Evolutionary conservation across 2,888 invertebrate genomes (phyloP).

Genomic region (Lordiphosa fenestrarum): DNA sequence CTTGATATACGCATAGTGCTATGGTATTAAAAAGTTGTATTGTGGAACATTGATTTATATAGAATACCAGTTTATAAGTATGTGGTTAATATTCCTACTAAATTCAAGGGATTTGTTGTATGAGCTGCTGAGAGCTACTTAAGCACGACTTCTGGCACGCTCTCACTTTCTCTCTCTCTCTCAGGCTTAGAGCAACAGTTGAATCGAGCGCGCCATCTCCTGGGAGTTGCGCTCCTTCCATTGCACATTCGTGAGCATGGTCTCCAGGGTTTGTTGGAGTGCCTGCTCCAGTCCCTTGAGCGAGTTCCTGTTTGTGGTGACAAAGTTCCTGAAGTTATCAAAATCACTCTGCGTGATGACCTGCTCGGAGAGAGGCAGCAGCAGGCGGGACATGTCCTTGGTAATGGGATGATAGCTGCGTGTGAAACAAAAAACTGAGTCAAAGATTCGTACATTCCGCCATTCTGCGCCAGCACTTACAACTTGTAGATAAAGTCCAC

Average conservation of each 20-base stretch:
- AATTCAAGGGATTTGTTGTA: slow-evolving; percentile 24
- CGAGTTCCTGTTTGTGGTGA: slow-evolving; percentile 81
- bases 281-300: slow-evolving; percentile 86
- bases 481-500: slow-evolving; percentile 84
- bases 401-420: slow-evolving; percentile 81
- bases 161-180: no score
- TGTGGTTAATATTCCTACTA: slow-evolving; percentile 29
- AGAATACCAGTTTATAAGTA: slow-evolving; percentile 2
- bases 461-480: slow-evolving; percentile 81
- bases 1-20: slow-evolving; percentile 18
- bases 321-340: slow-evolving; percentile 81
- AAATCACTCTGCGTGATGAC: slow-evolving; percentile 81
- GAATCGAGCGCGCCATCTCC: slow-evolving; percentile 50
- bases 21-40: slow-evolving; percentile 33
- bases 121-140: slow-evolving; percentile 52
- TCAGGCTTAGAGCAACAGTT: slow-evolving; percentile 38
- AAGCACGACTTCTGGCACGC: no score
- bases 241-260: slow-evolving; percentile 86
- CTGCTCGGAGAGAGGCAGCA: slow-evolving; percentile 80
- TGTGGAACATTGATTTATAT: slow-evolving; percentile 22
- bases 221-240: slow-evolving; percentile 85
- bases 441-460: background rate
- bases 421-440: background rate
- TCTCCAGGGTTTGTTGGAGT: slow-evolving; percentile 88
- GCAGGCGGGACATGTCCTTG: slow-evolving; percentile 80